These are phyloP conservation scores for Barnardius zonarius DNA, from an alignment of 2,113 vertebrate genomes.

Conservation along the genomic window DNA sequence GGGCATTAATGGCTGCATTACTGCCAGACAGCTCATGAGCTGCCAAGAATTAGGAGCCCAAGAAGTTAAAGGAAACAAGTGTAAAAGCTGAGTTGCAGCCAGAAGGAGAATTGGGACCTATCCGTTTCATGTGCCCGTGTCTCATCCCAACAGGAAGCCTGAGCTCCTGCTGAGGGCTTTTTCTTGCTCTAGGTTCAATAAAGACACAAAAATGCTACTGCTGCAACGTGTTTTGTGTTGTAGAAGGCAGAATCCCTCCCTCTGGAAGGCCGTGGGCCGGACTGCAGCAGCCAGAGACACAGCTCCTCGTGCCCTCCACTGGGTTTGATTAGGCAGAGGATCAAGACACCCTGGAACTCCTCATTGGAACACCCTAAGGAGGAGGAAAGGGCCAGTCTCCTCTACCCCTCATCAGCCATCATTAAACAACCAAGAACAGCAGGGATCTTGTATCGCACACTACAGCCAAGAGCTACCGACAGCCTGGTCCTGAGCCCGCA, in stretches of 20 bases:
- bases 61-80: background rate
- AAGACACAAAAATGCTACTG: background rate
- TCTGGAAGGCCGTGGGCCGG: background rate
- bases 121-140: background rate
- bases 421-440: background rate
- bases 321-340: background rate
- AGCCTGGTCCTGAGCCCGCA: background rate
- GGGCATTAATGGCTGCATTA: background rate
- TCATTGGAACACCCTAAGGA: background rate
- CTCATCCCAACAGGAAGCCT: background rate
- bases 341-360: background rate
- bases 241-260: background rate
- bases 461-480: background rate
- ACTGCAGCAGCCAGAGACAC: background rate
- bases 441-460: rapidly evolving
- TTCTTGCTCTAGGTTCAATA: background rate
- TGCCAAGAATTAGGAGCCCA: background rate
- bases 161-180: background rate
- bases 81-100: background rate
- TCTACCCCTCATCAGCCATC: background rate
- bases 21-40: background rate
- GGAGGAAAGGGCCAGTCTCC: background rate
- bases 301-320: background rate
- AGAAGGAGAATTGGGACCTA: background rate
- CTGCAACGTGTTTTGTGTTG: background rate